phyloP scores from a whole-genome alignment of 2,888 invertebrate genomes.

The Hemistola chrysoprasaria region DNA sequence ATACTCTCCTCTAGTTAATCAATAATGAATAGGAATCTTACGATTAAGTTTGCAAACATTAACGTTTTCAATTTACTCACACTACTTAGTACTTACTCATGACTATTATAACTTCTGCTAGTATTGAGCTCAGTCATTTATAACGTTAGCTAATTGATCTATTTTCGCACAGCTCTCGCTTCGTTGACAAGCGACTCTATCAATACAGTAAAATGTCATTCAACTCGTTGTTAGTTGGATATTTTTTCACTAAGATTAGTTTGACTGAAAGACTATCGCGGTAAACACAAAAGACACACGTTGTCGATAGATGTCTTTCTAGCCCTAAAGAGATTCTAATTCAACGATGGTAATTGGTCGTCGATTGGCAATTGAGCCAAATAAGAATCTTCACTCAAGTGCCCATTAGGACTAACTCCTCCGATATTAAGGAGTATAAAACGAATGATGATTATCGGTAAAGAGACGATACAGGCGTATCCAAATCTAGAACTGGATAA shows the following conservation, averaged over 20 bases:
- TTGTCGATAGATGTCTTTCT: too few species aligned
- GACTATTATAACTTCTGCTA: too few species aligned
- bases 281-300: too few species aligned
- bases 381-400: conserved; percentile 1
- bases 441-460: conserved; percentile 43
- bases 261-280: too few species aligned
- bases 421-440: conserved; percentile 3
- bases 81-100: too few species aligned
- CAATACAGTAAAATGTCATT: conserved; percentile 37
- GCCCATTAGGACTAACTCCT: conserved; percentile 11
- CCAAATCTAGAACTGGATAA: conserved; percentile 76
- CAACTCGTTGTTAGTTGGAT: conserved; percentile 29
- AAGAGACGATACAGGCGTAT: conserved; percentile 56
- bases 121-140: conserved; percentile 1
- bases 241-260: too few species aligned
- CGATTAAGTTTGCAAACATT: too few species aligned
- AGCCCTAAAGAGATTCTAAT: too few species aligned
- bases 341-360: background rate
- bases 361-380: background rate
- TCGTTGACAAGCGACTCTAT: conserved; percentile 27
- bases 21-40: too few species aligned
- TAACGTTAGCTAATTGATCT: conserved; percentile 34
- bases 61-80: too few species aligned
- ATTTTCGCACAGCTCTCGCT: conserved; percentile 37
- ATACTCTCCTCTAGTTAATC: too few species aligned